phyloP scores from a whole-genome alignment of 2,888 invertebrate species.

The Hyppa rectilinea region DNA sequence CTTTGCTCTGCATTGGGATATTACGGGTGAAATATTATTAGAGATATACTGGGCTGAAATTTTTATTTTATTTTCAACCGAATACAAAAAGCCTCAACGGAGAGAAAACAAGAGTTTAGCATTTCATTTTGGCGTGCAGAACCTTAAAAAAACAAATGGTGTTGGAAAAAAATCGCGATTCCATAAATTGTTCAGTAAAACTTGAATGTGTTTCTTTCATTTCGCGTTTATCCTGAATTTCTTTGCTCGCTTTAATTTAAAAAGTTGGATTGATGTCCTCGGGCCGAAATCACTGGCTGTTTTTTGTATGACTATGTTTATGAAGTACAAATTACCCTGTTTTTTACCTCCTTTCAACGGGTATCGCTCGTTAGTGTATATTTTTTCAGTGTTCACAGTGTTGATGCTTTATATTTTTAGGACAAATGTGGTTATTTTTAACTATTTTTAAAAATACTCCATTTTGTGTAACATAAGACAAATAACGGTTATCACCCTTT shows the following conservation, averaged over 20 bases:
- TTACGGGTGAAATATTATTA: neutral
- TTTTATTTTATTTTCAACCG: neutral
- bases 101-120: neutral
- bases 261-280: slow-evolving; percentile 86
- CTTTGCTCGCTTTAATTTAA: slow-evolving; percentile 85
- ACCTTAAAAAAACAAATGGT: slow-evolving; percentile 29
- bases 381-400: slow-evolving; percentile 25
- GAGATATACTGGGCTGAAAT: neutral
- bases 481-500: too few species aligned
- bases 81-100: neutral
- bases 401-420: slow-evolving; percentile 31
- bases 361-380: slow-evolving; percentile 13
- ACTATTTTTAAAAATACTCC: too few species aligned
- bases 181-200: slow-evolving; percentile 67
- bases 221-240: slow-evolving; percentile 73
- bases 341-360: slow-evolving; percentile 48
- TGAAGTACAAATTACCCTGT: slow-evolving; percentile 68
- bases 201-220: slow-evolving; percentile 73
- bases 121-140: neutral
- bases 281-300: slow-evolving; percentile 67
- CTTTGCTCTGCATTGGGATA: neutral
- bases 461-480: too few species aligned
- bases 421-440: neutral
- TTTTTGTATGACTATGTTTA: slow-evolving; percentile 73
- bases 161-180: slow-evolving; percentile 51